Evolutionary conservation across 2,888 invertebrate genomes (phyloP).

Genomic region (Apantesis nais): DNA sequence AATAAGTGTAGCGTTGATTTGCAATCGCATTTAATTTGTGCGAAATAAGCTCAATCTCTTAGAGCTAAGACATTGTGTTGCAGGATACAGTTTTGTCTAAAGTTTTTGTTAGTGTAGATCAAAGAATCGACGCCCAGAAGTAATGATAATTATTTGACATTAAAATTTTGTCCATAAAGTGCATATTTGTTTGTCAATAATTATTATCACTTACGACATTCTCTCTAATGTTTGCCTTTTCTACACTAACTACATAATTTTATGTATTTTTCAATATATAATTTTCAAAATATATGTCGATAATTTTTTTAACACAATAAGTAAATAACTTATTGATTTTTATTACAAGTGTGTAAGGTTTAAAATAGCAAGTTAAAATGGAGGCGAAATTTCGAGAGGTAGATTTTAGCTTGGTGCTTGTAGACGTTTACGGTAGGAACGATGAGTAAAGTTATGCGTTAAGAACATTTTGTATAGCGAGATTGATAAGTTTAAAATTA

Average conservation of each 20-base stretch:
- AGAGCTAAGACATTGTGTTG: constrained; percentile 49
- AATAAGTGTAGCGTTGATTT: constrained; percentile 45
- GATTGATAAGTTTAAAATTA: constrained; percentile 22
- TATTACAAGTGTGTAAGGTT: constrained; percentile 29
- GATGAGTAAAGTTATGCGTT: constrained; percentile 21
- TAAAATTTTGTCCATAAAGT: not conserved
- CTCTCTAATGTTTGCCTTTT: not conserved
- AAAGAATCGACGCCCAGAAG: not conserved
- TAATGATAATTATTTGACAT: not conserved
- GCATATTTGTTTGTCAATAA: not conserved
- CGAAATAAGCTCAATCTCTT: constrained; percentile 56
- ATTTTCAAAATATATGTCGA: constrained; percentile 14
- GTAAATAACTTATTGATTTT: constrained; percentile 21
- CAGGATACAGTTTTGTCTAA: constrained; percentile 19
- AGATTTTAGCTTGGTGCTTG: constrained; percentile 67
- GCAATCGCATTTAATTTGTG: constrained; percentile 32
- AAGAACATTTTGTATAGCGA: constrained; percentile 14
- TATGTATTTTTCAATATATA: not conserved
- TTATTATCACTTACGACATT: not conserved
- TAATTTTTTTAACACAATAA: constrained; percentile 29
- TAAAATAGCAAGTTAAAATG: constrained; percentile 30
- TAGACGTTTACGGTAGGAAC: constrained; percentile 43
- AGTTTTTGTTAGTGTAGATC: constrained; percentile 21
- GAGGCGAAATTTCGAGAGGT: constrained; percentile 33
- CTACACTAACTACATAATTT: not conserved